phyloP scores from a whole-genome alignment of 2,113 vertebrate genomes.

The rat (Rattus norvegicus) region DNA sequence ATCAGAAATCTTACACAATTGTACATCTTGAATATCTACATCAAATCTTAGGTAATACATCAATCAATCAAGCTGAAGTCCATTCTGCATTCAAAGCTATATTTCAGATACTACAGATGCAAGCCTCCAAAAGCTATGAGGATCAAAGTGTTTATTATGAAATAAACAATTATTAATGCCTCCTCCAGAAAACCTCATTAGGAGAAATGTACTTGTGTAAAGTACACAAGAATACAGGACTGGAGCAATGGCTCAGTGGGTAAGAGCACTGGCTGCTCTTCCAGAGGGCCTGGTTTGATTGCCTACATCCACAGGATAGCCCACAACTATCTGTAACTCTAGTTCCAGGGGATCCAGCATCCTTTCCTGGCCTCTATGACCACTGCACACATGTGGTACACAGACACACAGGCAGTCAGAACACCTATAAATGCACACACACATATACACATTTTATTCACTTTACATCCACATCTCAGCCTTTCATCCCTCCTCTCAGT shows the following conservation, averaged over 20 bases:
- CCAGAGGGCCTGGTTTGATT: background rate
- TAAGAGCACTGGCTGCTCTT: background rate
- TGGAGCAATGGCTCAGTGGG: background rate
- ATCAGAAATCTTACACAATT: background rate
- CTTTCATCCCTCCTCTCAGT: too few species aligned
- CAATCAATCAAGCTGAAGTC: background rate
- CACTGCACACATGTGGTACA: background rate
- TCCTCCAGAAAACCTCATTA: slow-evolving; percentile 26
- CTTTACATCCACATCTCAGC: too few species aligned
- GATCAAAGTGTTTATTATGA: slow-evolving; percentile 29
- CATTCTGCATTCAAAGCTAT: background rate
- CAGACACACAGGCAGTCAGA: background rate
- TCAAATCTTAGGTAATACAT: background rate
- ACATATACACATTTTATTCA: too few species aligned
- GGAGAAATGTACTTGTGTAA: background rate
- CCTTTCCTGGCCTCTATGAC: background rate
- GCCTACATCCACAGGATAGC: background rate
- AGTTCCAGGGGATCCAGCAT: background rate
- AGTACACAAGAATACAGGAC: too few species aligned
- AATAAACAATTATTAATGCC: slow-evolving; percentile 21
- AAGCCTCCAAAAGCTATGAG: background rate
- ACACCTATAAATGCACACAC: background rate
- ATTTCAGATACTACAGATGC: slow-evolving; percentile 27
- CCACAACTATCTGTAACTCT: background rate
- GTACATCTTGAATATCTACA: background rate